Evolutionary conservation across 2,888 invertebrate species (phyloP), one percentile per base, ranked within the genome.

Genomic region (Piscicola geometra): DNA sequence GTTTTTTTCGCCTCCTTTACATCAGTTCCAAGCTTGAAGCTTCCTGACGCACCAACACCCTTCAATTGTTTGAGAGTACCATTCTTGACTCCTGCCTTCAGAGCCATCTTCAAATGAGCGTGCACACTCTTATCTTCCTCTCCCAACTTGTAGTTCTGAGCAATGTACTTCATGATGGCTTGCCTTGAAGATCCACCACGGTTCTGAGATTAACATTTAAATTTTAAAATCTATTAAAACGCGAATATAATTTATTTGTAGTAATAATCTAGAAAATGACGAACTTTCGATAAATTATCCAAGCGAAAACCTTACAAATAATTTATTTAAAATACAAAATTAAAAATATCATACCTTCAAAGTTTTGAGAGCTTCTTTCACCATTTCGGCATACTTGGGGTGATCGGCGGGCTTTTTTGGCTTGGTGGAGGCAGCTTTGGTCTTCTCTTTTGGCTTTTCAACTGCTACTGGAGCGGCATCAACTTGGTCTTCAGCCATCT

Each of bases 91-190:
- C 85, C 85, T 33, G 83, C 82, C 68, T 82, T 82, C 69, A 87
- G 81, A 9, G 86, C 84, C 64, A 82, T 78, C 78, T 86, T 85
- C 77, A 87, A 81, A 76, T 85, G 85, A 50, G 81, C 79, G 81
- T 86, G 85, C 78, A 84, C 79, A 1, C 64, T 73, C 52, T 81
- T 78, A 77, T 80, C 81, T 76, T 86, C 85, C 2, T 81, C 80
- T 36, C 84, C 85, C 52, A 87, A 84, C 72, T 83, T 85, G 83
- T 83, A 86, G 82, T 85, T 83, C 41, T 81, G 80, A 66, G 82
- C 76, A 77, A 87, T 85, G 82, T 85, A 86, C 78, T 87, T 86
- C 75, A 86, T 80, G 78, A 87, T 85, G 30, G 87, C 87, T 78
- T 86, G 86, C 72, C 86, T 82, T 5, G 86, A 86, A 32, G 86